Evolutionary conservation across 2,113 vertebrate species (phyloP), one percentile per base, ranked within the genome.

Genomic region (Bostrychus sinensis): DNA sequence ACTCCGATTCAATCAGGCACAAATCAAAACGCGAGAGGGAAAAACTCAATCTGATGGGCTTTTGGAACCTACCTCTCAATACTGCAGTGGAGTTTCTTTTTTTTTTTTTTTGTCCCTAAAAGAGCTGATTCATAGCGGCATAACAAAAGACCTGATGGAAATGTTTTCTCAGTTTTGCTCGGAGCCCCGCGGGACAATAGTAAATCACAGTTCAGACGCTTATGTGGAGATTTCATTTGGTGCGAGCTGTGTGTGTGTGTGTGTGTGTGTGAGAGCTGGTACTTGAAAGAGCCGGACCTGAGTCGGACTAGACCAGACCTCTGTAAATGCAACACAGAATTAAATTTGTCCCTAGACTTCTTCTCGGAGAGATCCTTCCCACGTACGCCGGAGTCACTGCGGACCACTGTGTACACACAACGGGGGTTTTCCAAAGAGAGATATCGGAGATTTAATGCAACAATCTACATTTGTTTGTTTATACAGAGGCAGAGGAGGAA

Each of bases 201-300:
- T 88, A 86, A 89, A 88, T 87, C 88, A 88, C 83, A 78, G 77
- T 82, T 86, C 77, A 83, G 83, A 85, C 85, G 83, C 87, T 87
- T 88, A 86, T 86, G 87, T 85, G 75, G 81, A 87, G 88, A 87
- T 87, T 84, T 85, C 83, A 88, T 88, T 88, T 82, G 85, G 79
- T 86, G 77, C 73, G 82, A 25, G 48, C 30, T 32, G 30, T 2
- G 5, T 32, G 8, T 7, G 30, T n/a, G n/a, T n/a, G n/a, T n/a
- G n/a, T n/a, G n/a, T n/a, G n/a, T n/a, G n/a, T n/a, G n/a, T n/a
- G n/a, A n/a, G n/a, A n/a, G n/a, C n/a, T 25, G 43, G 43, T 6
- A 17, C n/a, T n/a, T 73, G 77, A 70, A 80, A 72, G 83, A 86
- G 76, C 81, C 83, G 81, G 80, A 74, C 83, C 83, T 76, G 80